phyloP scores from a whole-genome alignment of 2,888 invertebrate genomes.

The Agrilus mali region DNA sequence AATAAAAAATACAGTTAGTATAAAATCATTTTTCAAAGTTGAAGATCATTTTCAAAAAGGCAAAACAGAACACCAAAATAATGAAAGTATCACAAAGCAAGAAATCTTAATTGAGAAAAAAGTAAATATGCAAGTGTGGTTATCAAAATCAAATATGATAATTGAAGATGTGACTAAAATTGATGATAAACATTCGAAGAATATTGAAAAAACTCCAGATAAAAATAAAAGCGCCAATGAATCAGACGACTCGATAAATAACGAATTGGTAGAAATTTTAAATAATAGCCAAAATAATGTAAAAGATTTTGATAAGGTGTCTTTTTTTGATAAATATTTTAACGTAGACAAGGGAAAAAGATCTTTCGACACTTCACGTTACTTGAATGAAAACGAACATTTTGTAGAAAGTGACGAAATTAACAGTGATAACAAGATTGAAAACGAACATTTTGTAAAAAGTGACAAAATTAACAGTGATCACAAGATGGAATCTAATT shows the following conservation, averaged over 20 bases:
- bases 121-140: slow-evolving; percentile 4
- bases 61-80: background rate
- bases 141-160: background rate
- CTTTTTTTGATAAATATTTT: slow-evolving; percentile 23
- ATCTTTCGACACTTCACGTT: slow-evolving; percentile 24
- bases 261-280: slow-evolving; percentile 4
- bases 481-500: slow-evolving; percentile 2
- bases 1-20: slow-evolving; percentile 41
- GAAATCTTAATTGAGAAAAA: background rate
- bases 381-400: slow-evolving; percentile 11
- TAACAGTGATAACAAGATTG: slow-evolving; percentile 5
- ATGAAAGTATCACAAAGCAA: background rate
- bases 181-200: background rate
- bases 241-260: slow-evolving; percentile 9
- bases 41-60: slow-evolving; percentile 15
- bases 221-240: background rate
- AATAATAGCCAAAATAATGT: background rate
- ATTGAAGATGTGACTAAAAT: background rate
- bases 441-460: slow-evolving; percentile 4
- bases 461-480: slow-evolving; percentile 6
- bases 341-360: slow-evolving; percentile 11
- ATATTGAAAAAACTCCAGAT: background rate
- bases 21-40: slow-evolving; percentile 45
- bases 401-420: slow-evolving; percentile 4
- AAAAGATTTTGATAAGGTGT: slow-evolving; percentile 9